Evolutionary conservation across 2,113 vertebrate genomes (phyloP).

Genomic region (Alethe diademata): DNA sequence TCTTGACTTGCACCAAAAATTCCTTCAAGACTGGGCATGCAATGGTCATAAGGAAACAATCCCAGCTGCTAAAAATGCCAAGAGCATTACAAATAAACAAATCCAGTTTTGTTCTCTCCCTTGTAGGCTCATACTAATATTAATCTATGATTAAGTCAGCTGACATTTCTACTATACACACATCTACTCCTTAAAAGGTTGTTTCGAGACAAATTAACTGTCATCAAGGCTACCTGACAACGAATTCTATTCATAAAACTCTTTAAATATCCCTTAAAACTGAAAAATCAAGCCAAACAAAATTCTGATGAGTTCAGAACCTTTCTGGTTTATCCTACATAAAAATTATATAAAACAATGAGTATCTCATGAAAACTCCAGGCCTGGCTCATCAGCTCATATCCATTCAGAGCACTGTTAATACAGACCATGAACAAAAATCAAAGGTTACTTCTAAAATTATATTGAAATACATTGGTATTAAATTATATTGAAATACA

Average conservation of each 20-base stretch:
- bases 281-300: neutral
- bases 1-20: conserved; percentile 51
- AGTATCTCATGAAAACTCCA: neutral
- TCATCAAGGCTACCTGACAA: neutral
- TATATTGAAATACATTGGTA: neutral
- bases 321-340: neutral
- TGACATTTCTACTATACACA: neutral
- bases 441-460: neutral
- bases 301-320: neutral
- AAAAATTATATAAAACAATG: neutral
- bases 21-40: conserved; percentile 59
- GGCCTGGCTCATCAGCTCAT: neutral
- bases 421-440: neutral
- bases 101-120: neutral
- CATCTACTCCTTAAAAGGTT: neutral
- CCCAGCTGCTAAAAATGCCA: conserved; percentile 65
- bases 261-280: neutral
- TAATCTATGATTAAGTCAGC: conserved; percentile 19
- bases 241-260: neutral
- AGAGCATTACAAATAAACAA: conserved; percentile 50
- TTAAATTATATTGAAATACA: neutral
- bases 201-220: neutral
- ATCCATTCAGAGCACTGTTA: neutral
- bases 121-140: neutral
- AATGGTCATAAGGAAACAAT: neutral